Base-by-base conservation (phyloP, 2,888 invertebrate species). In the Drosophila peninsularis region DNA sequence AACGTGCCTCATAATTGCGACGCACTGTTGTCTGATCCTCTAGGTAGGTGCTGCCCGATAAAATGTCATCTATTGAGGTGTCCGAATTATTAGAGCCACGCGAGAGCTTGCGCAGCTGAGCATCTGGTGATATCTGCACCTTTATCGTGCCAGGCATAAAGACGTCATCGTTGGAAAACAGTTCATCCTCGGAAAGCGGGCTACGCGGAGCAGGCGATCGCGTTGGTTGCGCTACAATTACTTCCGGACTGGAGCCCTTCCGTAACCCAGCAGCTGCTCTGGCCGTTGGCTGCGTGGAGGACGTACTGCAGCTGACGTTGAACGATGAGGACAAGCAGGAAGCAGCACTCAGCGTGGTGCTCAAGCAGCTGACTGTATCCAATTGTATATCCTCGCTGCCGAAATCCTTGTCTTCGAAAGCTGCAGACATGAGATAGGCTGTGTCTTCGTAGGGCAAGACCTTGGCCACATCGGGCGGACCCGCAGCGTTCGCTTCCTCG, bases 81-180 rank as follows among this genome's bases (percentile, higher is more conserved):
- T 95, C 95, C 0, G 95, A 95, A 89, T 94, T 95, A 78, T 94
- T 94, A 0, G 95, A 95, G 0, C 94, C 94, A 13, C 90, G 80
- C 0, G 92, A 92, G 3, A 92, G 81, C 53, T 92, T 92, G 0
- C 88, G 83, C 34, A 90, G 93, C 39, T 89, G 89, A 6, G 93
- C 93, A 82, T 94, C 95, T 6, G 94, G 94, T 0, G 94, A 94
- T 2, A 94, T 82, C 42, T 94, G 94, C 62, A 92, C 91, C 71
- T 94, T 94, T 10, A 92, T 90, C 39, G 94, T 94, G 52, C 94
- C 94, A 3, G 93, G 94, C 76, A 94, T 94, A 65, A 95, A 95
- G 0, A 95, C 95, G 70, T 95, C 95, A 80, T 95, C 95, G 60
- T 93, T 93, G 49, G 94, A 94, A 66, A 94, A 92, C 32, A 93